Evolutionary conservation across 2,113 vertebrate genomes (phyloP).

Genomic region (Opisthocomus hoazin): DNA sequence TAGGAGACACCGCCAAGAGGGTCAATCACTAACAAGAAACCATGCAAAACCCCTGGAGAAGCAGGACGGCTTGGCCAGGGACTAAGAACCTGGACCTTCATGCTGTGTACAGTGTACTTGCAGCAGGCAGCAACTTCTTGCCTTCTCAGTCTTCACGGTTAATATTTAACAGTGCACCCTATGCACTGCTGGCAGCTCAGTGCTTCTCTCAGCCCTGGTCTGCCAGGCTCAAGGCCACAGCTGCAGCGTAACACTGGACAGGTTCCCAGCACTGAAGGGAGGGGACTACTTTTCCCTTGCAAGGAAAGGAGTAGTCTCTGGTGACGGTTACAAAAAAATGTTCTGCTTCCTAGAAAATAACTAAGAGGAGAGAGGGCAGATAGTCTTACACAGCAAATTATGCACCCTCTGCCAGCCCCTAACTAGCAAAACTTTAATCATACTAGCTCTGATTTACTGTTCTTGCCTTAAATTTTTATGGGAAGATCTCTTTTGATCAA

Average conservation of each 20-base stretch:
- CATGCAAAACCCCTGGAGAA: not conserved
- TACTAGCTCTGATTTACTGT: not conserved
- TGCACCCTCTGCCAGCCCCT: not conserved
- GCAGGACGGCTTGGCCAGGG: fast-evolving
- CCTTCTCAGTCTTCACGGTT: not conserved
- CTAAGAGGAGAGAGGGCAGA: not conserved
- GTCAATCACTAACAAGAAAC: not conserved
- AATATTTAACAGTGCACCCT: not conserved
- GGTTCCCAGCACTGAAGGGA: not conserved
- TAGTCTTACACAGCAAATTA: not conserved
- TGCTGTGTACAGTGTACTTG: not conserved
- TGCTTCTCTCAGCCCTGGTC: not conserved
- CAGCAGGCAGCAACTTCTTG: not conserved
- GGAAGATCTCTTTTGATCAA: not conserved
- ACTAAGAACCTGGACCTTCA: not conserved
- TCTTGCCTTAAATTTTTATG: not conserved
- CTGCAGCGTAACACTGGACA: not conserved
- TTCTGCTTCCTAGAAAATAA: slow-evolving; percentile 38
- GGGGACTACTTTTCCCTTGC: not conserved
- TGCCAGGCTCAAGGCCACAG: not conserved
- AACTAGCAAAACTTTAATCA: not conserved
- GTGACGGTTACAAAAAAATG: not conserved
- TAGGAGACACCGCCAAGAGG: not conserved
- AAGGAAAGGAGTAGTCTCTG: slow-evolving; percentile 15
- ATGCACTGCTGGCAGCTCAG: not conserved